Evolutionary conservation across 2,113 vertebrate species (phyloP).

Genomic region (Lophius piscatorius): DNA sequence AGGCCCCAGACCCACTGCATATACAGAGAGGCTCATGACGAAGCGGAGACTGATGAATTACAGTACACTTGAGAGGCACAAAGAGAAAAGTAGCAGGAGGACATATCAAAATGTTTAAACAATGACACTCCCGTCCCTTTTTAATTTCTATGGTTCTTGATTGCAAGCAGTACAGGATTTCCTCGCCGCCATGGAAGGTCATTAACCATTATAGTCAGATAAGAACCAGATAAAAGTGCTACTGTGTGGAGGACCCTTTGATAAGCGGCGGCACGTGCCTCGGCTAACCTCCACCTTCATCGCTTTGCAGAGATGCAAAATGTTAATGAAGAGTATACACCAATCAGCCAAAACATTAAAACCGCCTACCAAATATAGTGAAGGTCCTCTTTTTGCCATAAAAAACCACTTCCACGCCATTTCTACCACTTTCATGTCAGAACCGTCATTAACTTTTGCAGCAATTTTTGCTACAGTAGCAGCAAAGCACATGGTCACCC

Average conservation of each 20-base stretch:
- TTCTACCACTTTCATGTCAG: too few relatives aligned
- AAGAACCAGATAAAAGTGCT: conserved; percentile 60
- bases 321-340: background rate
- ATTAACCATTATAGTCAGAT: conserved; percentile 57
- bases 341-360: too few relatives aligned
- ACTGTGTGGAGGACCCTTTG: conserved; percentile 51
- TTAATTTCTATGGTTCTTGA: background rate
- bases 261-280: conserved; percentile 51
- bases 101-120: background rate
- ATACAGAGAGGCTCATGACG: background rate
- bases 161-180: conserved; percentile 7
- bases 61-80: background rate
- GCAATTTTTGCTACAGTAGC: too few relatives aligned
- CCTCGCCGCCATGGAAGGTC: conserved; percentile 47
- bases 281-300: background rate
- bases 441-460: too few relatives aligned
- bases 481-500: too few relatives aligned
- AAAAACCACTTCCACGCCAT: too few relatives aligned
- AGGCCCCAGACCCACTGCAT: background rate
- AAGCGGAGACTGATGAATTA: background rate
- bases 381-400: too few relatives aligned
- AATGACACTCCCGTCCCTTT: background rate
- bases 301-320: background rate
- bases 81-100: background rate
- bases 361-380: too few relatives aligned